Conservation (phyloP, 2,888 invertebrate genomes). For the Gymnoscelis rufifasciata region DNA sequence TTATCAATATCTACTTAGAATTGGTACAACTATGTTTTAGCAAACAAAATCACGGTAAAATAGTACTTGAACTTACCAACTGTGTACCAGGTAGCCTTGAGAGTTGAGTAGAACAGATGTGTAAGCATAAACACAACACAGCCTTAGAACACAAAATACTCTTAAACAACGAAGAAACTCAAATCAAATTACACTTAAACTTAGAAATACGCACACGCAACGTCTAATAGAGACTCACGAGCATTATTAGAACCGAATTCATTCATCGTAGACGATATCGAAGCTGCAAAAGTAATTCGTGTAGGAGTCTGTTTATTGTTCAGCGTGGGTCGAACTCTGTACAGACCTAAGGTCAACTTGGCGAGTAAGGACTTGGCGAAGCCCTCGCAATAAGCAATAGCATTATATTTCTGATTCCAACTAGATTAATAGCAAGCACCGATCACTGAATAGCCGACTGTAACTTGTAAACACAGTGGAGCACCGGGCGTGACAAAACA, state of each 20-base stretch:
- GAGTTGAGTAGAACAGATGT: constrained; percentile 8
- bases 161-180: constrained; percentile 11
- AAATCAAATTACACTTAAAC: constrained; percentile 29
- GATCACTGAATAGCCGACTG: constrained; percentile 34
- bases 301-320: constrained; percentile 70
- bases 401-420: constrained; percentile 46
- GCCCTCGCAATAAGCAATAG: constrained; percentile 40
- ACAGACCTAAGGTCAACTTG: constrained; percentile 62
- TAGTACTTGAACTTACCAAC: constrained; percentile 14
- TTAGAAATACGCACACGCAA: constrained; percentile 29
- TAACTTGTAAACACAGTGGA: constrained; percentile 58
- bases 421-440: constrained; percentile 42
- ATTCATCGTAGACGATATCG: constrained; percentile 47
- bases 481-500: constrained; percentile 60
- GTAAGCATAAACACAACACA: constrained; percentile 11
- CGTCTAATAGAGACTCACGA: constrained; percentile 29
- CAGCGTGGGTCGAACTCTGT: constrained; percentile 68
- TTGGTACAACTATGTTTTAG: too few species aligned
- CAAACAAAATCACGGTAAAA: too few species aligned
- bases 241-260: constrained; percentile 43
- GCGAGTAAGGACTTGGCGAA: constrained; percentile 41
- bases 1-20: too few species aligned
- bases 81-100: constrained; percentile 8
- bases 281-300: constrained; percentile 47
- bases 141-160: constrained; percentile 7